Conservation (phyloP, 2,888 invertebrate genomes). For the Drosophila yooni region DNA sequence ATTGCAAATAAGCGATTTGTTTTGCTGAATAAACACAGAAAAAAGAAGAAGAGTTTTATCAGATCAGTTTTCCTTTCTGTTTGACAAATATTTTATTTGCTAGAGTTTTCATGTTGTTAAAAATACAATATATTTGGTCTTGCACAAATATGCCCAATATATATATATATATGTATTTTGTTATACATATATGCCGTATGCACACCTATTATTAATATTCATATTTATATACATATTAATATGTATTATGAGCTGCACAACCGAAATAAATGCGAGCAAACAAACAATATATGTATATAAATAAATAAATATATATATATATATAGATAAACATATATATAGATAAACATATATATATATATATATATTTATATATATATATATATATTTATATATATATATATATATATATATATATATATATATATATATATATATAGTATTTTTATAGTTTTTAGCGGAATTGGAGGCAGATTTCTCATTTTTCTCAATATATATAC, state of each 20-base stretch:
- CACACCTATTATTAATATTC: slow-evolving; percentile 20
- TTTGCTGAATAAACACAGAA: neutral
- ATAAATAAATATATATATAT: neutral
- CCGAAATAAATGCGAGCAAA: neutral
- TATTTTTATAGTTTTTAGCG: slow-evolving; percentile 3
- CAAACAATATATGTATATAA: neutral
- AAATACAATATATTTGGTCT: neutral
- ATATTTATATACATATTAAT: slow-evolving; percentile 1
- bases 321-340: neutral
- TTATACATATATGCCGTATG: slow-evolving; percentile 6
- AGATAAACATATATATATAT: too few species aligned
- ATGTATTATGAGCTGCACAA: slow-evolving; percentile 16
- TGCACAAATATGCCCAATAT: neutral
- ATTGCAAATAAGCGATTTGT: neutral
- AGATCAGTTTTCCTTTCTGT: neutral
- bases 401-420: neutral
- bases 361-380: neutral
- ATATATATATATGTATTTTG: neutral
- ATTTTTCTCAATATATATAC: slow-evolving; percentile 4
- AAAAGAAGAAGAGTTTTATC: neutral
- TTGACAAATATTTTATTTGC: neutral
- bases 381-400: too few species aligned
- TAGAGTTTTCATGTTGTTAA: neutral
- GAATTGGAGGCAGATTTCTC: slow-evolving; percentile 15
- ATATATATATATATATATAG: neutral